Evolutionary conservation across 2,888 invertebrate genomes (phyloP).

Genomic region (Cerceris ruficornis): DNA sequence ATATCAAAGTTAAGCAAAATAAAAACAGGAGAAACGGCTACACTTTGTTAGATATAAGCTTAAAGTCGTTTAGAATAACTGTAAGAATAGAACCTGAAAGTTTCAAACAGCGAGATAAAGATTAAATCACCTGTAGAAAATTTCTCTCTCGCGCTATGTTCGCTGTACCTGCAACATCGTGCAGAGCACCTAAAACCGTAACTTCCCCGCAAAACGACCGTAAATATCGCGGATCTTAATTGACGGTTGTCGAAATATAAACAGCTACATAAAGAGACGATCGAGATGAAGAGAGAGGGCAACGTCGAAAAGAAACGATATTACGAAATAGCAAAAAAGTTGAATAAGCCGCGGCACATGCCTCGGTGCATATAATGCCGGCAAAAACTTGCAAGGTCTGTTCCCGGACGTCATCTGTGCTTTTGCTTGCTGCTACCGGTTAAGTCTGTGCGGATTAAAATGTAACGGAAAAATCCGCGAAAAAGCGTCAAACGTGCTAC

Average conservation of each 20-base stretch:
- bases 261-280: conserved; percentile 34
- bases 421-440: conserved; percentile 46
- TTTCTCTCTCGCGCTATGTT: no score
- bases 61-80: no score
- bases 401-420: conserved; percentile 58
- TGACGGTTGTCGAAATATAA: conserved; percentile 21
- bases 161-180: no score
- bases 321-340: conserved; percentile 61
- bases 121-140: no score
- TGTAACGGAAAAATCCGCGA: conserved; percentile 26
- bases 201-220: not conserved
- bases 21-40: no score
- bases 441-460: conserved; percentile 23
- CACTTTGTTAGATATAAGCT: no score
- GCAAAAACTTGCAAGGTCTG: conserved; percentile 69
- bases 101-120: no score
- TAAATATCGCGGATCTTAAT: not conserved
- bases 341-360: conserved; percentile 48
- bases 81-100: no score
- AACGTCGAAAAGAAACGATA: conserved; percentile 46
- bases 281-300: conserved; percentile 33
- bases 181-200: no score
- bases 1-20: no score
- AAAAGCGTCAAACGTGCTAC: not conserved
- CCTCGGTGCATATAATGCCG: conserved; percentile 57